Evolutionary conservation across 1,140 invertebrate species (phyloP).

Genomic region (Penaeus indicus): DNA sequence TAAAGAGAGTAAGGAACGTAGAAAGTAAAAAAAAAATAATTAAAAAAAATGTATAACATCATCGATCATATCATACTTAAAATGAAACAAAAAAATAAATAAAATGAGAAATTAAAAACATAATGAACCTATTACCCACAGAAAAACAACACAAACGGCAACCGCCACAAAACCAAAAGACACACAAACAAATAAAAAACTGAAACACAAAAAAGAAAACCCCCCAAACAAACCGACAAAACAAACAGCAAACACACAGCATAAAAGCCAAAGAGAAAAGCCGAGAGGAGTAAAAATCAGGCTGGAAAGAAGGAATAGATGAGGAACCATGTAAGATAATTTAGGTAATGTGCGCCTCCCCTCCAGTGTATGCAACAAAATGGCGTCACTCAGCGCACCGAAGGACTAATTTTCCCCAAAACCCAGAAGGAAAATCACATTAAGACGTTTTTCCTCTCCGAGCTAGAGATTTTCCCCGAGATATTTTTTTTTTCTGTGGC

Average conservation of each 20-base stretch:
- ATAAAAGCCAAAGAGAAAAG: no score
- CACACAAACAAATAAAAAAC: no score
- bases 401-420: slow-evolving; percentile 48
- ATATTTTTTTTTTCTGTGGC: not conserved
- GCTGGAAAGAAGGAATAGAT: slow-evolving; percentile 35
- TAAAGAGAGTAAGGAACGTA: not conserved
- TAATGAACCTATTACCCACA: no score
- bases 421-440: slow-evolving; percentile 32
- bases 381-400: slow-evolving; percentile 43
- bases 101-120: not conserved
- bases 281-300: not conserved
- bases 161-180: no score
- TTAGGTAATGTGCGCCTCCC: slow-evolving; percentile 45
- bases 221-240: no score
- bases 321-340: slow-evolving; percentile 48
- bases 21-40: not conserved
- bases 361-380: slow-evolving; percentile 54
- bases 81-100: not conserved
- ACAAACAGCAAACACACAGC: no score
- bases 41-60: not conserved
- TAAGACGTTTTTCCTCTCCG: slow-evolving; percentile 1
- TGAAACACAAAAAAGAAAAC: no score
- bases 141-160: no score
- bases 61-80: not conserved
- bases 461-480: no score